Evolutionary conservation across 2,797 vertebrate species (phyloP).

Genomic region (Pangasius macronema): DNA sequence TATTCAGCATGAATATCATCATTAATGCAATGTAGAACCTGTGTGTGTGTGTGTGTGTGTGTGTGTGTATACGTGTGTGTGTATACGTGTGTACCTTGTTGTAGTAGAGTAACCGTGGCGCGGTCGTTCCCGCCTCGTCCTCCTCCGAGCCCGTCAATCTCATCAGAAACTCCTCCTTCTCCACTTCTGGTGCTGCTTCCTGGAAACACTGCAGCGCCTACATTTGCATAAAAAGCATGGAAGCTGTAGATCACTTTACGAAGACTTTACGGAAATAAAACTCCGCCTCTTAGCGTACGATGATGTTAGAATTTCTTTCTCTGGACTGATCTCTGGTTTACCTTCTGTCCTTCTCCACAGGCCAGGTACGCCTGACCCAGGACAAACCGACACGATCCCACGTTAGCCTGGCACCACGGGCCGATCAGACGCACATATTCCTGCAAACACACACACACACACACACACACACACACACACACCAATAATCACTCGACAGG

Average conservation of each 20-base stretch:
- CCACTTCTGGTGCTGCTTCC: constrained; percentile 86
- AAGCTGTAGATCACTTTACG: background rate
- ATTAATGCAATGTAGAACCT: background rate
- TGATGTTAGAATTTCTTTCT: background rate
- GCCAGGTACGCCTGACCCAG: constrained; percentile 91
- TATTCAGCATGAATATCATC: too few relatives aligned
- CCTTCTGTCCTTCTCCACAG: constrained; percentile 92
- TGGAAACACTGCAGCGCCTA: constrained; percentile 92
- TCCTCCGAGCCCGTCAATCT: constrained; percentile 80
- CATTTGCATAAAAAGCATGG: constrained; percentile 1
- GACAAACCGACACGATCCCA: constrained; percentile 91
- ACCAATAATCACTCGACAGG: background rate
- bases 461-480: constrained; percentile 16
- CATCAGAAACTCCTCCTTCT: constrained; percentile 91
- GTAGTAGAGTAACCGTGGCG: constrained; percentile 85
- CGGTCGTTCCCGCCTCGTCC: constrained; percentile 69
- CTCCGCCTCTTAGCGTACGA: background rate
- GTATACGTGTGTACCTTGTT: constrained; percentile 78
- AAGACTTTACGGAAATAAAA: background rate
- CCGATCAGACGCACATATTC: constrained; percentile 88
- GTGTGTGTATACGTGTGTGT: background rate
- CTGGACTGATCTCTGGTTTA: constrained; percentile 51
- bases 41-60: background rate
- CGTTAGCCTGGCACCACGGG: constrained; percentile 92
- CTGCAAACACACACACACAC: constrained; percentile 61